Conservation (phyloP, 2,113 vertebrate species). For the Clupea harengus region DNA sequence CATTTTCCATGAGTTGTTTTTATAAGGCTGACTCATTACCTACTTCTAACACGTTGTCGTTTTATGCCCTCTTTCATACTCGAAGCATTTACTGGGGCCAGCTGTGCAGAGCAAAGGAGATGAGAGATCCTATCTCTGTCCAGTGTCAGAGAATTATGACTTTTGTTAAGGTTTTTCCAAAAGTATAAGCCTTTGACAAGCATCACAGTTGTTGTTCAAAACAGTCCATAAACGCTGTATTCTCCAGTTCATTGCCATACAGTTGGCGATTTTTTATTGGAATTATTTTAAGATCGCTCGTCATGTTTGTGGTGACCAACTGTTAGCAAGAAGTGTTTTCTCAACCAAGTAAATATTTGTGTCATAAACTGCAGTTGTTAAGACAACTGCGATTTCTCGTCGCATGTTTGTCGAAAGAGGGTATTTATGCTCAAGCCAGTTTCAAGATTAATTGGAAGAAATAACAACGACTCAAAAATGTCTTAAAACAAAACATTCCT, state of each 20-base stretch:
- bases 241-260: background rate
- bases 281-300: constrained; percentile 1
- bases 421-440: background rate
- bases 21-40: constrained; percentile 52
- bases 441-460: constrained; percentile 1
- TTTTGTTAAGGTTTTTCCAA: background rate
- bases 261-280: background rate
- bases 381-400: constrained; percentile 13
- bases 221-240: background rate
- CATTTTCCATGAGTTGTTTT: constrained; percentile 50
- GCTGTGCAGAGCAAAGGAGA: constrained; percentile 24
- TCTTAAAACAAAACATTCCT: constrained; percentile 11
- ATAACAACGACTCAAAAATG: background rate
- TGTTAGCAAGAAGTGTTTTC: constrained; percentile 16
- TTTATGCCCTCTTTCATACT: constrained; percentile 38
- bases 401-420: background rate
- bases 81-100: constrained; percentile 35
- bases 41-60: constrained; percentile 31
- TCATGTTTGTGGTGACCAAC: background rate
- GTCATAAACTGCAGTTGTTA: constrained; percentile 19
- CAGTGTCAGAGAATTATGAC: background rate
- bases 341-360: constrained; percentile 15
- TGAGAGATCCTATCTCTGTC: constrained; percentile 2
- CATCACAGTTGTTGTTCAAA: background rate
- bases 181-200: background rate